Evolutionary conservation across 2,888 invertebrate genomes (phyloP).

Genomic region (Drosophila yooni): DNA sequence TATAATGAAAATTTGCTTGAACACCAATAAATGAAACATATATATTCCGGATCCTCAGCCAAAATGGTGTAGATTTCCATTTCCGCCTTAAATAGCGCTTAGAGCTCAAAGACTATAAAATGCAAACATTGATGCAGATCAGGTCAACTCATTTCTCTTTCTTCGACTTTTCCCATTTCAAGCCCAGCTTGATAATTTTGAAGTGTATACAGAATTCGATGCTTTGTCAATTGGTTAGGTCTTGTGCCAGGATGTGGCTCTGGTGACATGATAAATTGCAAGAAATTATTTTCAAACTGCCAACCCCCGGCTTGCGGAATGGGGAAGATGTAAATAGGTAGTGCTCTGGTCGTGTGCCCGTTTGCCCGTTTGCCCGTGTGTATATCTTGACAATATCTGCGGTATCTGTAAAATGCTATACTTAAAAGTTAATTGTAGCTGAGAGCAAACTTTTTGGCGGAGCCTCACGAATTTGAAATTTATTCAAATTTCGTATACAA

Average conservation of each 20-base stretch:
- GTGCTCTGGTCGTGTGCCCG: conserved; percentile 4
- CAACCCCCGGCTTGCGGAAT: conserved; percentile 16
- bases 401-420: conserved; percentile 74
- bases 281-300: conserved; percentile 73
- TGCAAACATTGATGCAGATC: not conserved
- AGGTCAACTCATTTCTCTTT: not conserved
- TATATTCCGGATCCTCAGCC: not conserved
- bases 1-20: not conserved
- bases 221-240: not conserved
- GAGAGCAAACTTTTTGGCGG: conserved; percentile 56
- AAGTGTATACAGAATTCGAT: conserved; percentile 42
- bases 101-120: not conserved
- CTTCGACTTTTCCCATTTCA: not conserved
- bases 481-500: conserved; percentile 74
- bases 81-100: not conserved
- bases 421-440: conserved; percentile 82
- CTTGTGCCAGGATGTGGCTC: conserved; percentile 26
- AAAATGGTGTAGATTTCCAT: not conserved
- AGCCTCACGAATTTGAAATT: conserved; percentile 70
- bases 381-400: conserved; percentile 71
- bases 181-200: not conserved
- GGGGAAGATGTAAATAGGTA: not conserved
- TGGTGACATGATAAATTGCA: conserved; percentile 81
- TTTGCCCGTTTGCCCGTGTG: conserved; percentile 1
- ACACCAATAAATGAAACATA: not conserved